These are phyloP conservation scores for Nasua narica DNA, from an alignment of 2,797 vertebrate species.

Conservation along the genomic window DNA sequence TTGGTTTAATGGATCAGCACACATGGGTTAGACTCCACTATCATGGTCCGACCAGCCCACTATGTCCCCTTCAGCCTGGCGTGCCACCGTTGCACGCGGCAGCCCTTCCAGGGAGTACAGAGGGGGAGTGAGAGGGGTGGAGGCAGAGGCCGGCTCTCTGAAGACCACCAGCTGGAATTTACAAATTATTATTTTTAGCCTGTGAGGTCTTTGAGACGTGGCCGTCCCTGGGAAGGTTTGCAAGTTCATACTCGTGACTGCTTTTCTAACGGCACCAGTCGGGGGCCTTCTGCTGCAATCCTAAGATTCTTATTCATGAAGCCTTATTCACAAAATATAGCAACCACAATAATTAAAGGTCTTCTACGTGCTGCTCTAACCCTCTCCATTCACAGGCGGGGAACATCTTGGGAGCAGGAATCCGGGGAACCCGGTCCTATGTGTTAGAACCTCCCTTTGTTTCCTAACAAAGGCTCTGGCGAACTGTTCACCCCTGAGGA, in stretches of 20 bases:
- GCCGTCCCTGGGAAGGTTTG: neutral
- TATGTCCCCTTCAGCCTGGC: rapidly evolving
- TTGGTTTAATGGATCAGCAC: neutral
- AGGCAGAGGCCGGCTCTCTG: neutral
- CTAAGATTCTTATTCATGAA: neutral
- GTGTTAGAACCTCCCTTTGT: rapidly evolving
- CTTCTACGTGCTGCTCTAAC: neutral
- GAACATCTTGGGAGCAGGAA: neutral
- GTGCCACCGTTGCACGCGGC: rapidly evolving
- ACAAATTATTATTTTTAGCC: neutral
- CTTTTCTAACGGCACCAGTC: rapidly evolving
- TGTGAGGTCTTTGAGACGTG: neutral
- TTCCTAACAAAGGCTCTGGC: neutral
- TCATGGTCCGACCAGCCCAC: rapidly evolving
- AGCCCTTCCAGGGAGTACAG: neutral
- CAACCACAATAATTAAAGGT: rapidly evolving
- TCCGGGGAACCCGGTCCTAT: rapidly evolving
- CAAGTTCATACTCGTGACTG: neutral
- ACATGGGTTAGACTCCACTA: rapidly evolving
- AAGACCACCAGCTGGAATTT: neutral
- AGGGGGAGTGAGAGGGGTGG: neutral
- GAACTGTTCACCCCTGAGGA: neutral
- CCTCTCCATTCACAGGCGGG: neutral
- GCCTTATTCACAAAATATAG: neutral
- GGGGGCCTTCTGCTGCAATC: rapidly evolving